phyloP scores from a whole-genome alignment of 2,888 invertebrate genomes.

The Mesopsocus fuscifrons region DNA sequence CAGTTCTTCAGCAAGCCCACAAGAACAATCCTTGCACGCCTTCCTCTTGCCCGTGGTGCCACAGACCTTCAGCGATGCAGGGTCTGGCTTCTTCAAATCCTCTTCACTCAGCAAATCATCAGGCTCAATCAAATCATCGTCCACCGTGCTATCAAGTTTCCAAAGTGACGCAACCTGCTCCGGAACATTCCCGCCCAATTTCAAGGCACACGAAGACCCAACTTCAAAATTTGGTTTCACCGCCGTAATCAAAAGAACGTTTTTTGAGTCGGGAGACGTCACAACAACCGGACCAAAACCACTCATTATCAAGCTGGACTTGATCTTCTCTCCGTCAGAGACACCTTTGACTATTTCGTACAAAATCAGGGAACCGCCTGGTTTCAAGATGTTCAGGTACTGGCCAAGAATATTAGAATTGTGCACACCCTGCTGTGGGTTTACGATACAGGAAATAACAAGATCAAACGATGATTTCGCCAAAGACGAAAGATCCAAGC shows the following conservation, averaged over 20 bases:
- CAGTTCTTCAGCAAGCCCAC: slow-evolving; percentile 90
- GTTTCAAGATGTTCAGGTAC: slow-evolving; percentile 39
- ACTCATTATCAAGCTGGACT: slow-evolving; percentile 36
- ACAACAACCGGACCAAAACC: slow-evolving; percentile 34
- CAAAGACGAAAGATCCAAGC: slow-evolving; percentile 36
- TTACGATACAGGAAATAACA: slow-evolving; percentile 33
- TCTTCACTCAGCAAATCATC: slow-evolving; percentile 77
- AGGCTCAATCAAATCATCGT: slow-evolving; percentile 62
- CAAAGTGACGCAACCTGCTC: slow-evolving; percentile 34
- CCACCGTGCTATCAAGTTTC: slow-evolving; percentile 45
- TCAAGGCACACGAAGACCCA: slow-evolving; percentile 16
- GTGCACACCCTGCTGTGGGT: slow-evolving; percentile 28
- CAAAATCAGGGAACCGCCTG: slow-evolving; percentile 37
- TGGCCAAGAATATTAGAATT: slow-evolving; percentile 30
- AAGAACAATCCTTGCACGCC: slow-evolving; percentile 95
- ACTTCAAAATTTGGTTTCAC: slow-evolving; percentile 53
- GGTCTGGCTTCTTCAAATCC: slow-evolving; percentile 75
- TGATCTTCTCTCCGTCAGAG: slow-evolving; percentile 17
- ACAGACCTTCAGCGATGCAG: slow-evolving; percentile 64
- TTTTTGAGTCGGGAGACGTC: too few species aligned
- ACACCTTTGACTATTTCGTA: slow-evolving; percentile 22
- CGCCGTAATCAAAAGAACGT: slow-evolving; percentile 21
- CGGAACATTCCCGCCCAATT: slow-evolving; percentile 7
- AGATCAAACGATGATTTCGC: slow-evolving; percentile 38
- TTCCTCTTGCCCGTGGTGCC: slow-evolving; percentile 79